Conservation (phyloP, 35 echinoderm and acorn worm species). For the Nesometra sesokonis region DNA sequence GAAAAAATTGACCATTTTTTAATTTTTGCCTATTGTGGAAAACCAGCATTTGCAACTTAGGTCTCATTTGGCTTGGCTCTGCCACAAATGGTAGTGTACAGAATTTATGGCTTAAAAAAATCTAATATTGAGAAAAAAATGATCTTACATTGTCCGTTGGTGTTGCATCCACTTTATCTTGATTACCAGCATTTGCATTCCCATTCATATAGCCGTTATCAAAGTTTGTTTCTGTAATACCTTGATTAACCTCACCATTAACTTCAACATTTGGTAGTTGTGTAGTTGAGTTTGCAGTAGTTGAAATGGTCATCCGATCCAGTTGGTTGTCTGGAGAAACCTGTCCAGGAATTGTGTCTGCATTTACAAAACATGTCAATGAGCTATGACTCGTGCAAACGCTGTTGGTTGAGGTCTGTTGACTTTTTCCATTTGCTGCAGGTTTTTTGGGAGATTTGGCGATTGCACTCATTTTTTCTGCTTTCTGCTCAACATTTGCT, state of each 20-base stretch:
- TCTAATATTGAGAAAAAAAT: no score
- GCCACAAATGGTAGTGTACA: no score
- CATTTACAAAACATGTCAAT: neutral
- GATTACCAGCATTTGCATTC: no score
- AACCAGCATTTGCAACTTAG: no score
- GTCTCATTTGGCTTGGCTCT: no score
- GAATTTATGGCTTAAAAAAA: no score
- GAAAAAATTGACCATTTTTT: no score
- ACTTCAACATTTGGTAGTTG: neutral
- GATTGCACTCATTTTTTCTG: neutral
- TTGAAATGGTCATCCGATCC: neutral
- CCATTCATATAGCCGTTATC: neutral
- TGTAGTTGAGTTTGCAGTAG: neutral
- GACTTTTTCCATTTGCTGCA: neutral
- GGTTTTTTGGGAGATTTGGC: neutral
- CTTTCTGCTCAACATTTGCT: neutral
- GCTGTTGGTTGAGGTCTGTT: neutral
- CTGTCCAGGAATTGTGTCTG: neutral
- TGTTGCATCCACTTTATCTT: no score
- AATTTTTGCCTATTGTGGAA: no score
- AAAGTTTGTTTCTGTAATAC: neutral
- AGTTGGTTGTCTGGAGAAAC: neutral
- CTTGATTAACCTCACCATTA: neutral
- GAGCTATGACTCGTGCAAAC: neutral
- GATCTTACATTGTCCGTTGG: no score